A percentile compares a stretch with the other conserved stretches of the same genome.
Conservation (phyloP, 2,113 vertebrate genomes). For the Dasypus novemcinctus region DNA sequence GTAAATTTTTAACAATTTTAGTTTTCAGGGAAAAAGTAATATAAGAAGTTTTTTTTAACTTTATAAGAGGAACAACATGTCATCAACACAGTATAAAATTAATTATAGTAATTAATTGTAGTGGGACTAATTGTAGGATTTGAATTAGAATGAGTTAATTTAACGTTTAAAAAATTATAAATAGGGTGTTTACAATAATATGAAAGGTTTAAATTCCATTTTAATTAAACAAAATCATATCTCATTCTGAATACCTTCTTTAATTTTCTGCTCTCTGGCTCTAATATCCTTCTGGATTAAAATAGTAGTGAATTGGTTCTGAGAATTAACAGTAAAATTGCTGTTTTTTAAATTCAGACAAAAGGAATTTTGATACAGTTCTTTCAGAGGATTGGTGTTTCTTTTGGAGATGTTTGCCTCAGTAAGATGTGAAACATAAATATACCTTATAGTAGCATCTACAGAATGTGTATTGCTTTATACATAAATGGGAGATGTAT, state of each 20-base stretch:
- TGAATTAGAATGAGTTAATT: slow-evolving; percentile 55
- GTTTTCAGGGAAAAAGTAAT: slow-evolving; percentile 48
- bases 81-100: slow-evolving; percentile 23
- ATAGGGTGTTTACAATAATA: not conserved
- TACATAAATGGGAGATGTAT: not conserved
- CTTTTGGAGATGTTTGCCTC: slow-evolving; percentile 34
- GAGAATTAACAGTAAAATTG: slow-evolving; percentile 24
- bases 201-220: slow-evolving; percentile 23
- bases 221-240: not conserved
- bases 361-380: slow-evolving; percentile 34
- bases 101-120: slow-evolving; percentile 17
- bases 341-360: not conserved
- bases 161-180: slow-evolving; percentile 29
- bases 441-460: not conserved
- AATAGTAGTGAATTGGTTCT: not conserved
- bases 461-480: not conserved
- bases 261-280: slow-evolving; percentile 36
- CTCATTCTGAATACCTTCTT: not conserved
- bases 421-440: slow-evolving; percentile 4
- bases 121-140: no score
- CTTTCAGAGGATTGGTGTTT: slow-evolving; percentile 46
- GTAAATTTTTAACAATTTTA: not conserved
- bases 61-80: slow-evolving; percentile 23
- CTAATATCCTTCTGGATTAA: slow-evolving; percentile 44
- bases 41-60: not conserved